phyloP scores from a whole-genome alignment of 1,140 invertebrate genomes.

The Pogonomyrmex californicus region DNA sequence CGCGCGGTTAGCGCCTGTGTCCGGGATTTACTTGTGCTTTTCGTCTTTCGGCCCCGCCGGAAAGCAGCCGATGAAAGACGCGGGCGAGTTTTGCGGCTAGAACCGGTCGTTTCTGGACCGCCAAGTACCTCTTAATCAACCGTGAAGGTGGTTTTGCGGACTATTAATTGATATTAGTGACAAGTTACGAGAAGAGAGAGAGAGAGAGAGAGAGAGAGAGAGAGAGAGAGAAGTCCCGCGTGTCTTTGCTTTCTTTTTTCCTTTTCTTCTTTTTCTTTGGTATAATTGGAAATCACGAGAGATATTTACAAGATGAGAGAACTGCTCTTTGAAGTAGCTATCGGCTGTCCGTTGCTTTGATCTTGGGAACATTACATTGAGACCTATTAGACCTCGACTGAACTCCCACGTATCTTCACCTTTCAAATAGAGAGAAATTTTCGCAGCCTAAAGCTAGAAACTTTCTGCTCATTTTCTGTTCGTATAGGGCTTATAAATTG shows the following conservation, averaged over 20 bases:
- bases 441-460: constrained; percentile 18
- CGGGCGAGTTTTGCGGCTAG: constrained; percentile 3
- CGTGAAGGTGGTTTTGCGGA: constrained; percentile 6
- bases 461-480: constrained; percentile 32
- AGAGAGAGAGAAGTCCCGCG: not conserved
- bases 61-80: constrained; percentile 17
- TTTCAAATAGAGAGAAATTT: constrained; percentile 51
- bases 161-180: constrained; percentile 41
- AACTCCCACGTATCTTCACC: constrained; percentile 25
- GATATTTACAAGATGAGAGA: not conserved
- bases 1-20: not conserved
- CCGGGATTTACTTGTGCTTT: constrained; percentile 52
- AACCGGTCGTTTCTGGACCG: constrained; percentile 26
- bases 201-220: too few relatives aligned
- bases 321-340: not conserved
- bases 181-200: constrained; percentile 24
- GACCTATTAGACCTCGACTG: not conserved
- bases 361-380: constrained; percentile 1
- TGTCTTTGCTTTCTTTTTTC: not conserved
- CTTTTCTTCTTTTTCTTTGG: not conserved
- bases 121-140: constrained; percentile 24
- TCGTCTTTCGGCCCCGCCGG: constrained; percentile 28
- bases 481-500: constrained; percentile 6
- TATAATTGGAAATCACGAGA: constrained; percentile 7
- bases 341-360: not conserved